Evolutionary conservation across 2,113 vertebrate species (phyloP), one percentile per base, ranked within the genome.

Genomic region (Elaphurus davidianus): DNA sequence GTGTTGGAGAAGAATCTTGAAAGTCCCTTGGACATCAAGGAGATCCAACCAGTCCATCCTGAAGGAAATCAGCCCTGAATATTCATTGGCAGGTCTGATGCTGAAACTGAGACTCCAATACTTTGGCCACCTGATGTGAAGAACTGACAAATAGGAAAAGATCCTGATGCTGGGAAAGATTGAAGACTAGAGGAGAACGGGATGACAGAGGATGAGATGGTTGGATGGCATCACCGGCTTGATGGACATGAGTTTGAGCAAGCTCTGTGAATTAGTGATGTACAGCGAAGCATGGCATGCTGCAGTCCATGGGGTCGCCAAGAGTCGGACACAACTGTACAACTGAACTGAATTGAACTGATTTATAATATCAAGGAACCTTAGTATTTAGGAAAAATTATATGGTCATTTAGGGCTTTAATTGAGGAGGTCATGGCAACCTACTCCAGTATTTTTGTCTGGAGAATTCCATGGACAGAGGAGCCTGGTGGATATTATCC

Each of bases 271-370:
- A 9, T 64, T 64, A 64, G 30, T 33, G 60, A 33, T 33, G 30
- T 7, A 64, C 30, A 64, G 16, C 33, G 33, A 64, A 64, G 62
- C 62, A n/a, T 64, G 33, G 30, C 17, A 4, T 64, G 15, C 33
- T n/a, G 16, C 33, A 64, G 7, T n/a, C 33, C 33, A n/a, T n/a
- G 30, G 33, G 33, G 62, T 17, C 7, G 0, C 33, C 30, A 64
- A 64, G 62, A 64, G 62, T 64, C 0, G 0, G 15, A n/a, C 15
- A 64, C 7, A n/a, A 64, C 30, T 64, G 62, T n/a, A n/a, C 3
- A 0, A n/a, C 62, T 17, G 15, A 64, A 64, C 62, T 64, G 7
- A 64, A 64, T 17, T 64, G 30, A 40, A 8, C 30, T 64, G 14
- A 64, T 33, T 64, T 64, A 33, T 8, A 33, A 33, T 33, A 50